Percentiles rank a stretch among this genome's conserved stretches.
These are phyloP conservation scores for Dunckerocampus dactyliophorus DNA, from an alignment of 2,113 vertebrate species.

Conservation along the genomic window DNA sequence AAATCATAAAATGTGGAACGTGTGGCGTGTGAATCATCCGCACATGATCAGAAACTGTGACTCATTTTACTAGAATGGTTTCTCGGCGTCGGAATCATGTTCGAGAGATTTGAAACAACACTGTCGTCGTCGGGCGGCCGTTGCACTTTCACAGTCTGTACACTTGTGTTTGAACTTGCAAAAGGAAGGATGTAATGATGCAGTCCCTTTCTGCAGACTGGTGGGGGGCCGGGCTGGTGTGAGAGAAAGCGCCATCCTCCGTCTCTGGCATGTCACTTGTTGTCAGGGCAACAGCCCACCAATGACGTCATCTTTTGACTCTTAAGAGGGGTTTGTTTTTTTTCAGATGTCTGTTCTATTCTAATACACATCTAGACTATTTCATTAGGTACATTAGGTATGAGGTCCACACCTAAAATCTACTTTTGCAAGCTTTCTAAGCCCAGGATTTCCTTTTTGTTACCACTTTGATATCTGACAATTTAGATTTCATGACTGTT, in stretches of 20 bases:
- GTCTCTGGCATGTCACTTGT: conserved; percentile 30
- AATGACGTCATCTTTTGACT: conserved; percentile 30
- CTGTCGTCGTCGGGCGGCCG: conserved; percentile 46
- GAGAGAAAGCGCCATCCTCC: conserved; percentile 33
- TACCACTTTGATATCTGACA: no score
- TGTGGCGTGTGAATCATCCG: conserved; percentile 20
- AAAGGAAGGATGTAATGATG: conserved; percentile 53
- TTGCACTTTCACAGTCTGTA: conserved; percentile 16
- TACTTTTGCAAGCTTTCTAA: neutral
- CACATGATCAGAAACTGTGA: conserved; percentile 29
- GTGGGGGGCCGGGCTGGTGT: conserved; percentile 10
- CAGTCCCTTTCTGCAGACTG: conserved; percentile 25
- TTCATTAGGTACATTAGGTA: no score
- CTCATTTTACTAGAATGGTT: conserved; percentile 25
- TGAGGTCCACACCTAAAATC: neutral
- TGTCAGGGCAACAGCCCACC: conserved; percentile 32
- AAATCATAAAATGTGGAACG: no score
- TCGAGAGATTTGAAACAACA: conserved; percentile 32
- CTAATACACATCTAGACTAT: neutral
- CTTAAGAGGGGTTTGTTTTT: neutral
- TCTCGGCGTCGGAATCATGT: conserved; percentile 4
- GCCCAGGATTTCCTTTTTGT: no score
- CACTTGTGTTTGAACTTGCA: conserved; percentile 36
- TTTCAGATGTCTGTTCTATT: neutral
- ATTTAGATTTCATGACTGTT: no score